phyloP scores from a whole-genome alignment of 1,140 invertebrate species.

The Globodera rostochiensis region DNA sequence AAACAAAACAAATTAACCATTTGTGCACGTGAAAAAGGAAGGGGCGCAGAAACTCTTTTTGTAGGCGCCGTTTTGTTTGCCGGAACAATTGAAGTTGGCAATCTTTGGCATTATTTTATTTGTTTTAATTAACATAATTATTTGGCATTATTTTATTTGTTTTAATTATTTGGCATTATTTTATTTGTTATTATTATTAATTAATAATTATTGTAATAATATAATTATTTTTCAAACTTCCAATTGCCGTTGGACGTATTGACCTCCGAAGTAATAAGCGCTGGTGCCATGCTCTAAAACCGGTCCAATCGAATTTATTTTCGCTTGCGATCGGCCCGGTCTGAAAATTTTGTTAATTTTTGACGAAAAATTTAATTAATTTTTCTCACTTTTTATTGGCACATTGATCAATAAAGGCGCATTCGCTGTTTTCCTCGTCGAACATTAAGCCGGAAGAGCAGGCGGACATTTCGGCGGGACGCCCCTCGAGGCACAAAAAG shows the following conservation, averaged over 20 bases:
- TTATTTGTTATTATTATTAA: background rate
- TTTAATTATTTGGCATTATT: background rate
- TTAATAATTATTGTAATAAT: background rate
- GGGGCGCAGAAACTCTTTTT: conserved; percentile 13
- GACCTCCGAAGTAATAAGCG: background rate
- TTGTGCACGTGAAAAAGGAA: conserved; percentile 14
- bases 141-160: background rate
- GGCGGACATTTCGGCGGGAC: background rate
- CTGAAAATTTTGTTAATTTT: background rate
- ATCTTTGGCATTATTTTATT: background rate
- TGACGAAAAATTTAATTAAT: background rate
- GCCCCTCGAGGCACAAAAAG: background rate
- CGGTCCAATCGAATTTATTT: background rate
- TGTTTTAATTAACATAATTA: background rate
- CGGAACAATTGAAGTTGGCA: conserved; percentile 13
- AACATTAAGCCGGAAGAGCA: background rate
- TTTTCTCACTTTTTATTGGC: background rate
- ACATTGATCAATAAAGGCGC: background rate
- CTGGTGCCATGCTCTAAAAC: background rate
- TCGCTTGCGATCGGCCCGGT: background rate
- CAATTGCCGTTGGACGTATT: background rate
- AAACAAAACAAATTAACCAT: conserved; percentile 1
- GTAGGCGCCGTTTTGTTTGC: conserved; percentile 18
- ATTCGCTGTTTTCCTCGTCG: background rate
- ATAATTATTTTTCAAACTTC: background rate